Base-by-base conservation (phyloP, 64 coral and sea anemone species). In the Orbicella faveolata region DNA sequence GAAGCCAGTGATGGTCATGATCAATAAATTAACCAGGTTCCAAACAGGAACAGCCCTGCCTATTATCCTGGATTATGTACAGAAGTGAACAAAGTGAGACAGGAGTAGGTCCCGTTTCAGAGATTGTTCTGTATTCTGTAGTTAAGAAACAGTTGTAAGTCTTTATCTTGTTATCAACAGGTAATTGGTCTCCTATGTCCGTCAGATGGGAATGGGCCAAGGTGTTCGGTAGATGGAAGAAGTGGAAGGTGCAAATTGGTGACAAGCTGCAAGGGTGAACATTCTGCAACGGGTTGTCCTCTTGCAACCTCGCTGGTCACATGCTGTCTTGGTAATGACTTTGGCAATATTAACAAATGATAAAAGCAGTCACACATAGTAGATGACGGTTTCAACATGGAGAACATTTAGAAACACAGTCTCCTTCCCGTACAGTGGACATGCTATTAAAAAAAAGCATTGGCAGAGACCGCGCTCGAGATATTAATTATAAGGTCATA, bases 281-380 rank as follows among this genome's bases (percentile, higher is more conserved):
- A 79, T 35, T 67, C 79, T 11, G 34, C 54, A 19, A 44, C 73
- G 0, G 62, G 78, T 17, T 90, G 89, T 61, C 77, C 51, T 4
- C 44, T 48, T 61, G 79, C 48, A 63, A 65, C 89, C 8, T 55
- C 67, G 9, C 77, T 65, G n/a, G 75, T 90, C 55, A 35, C 72
- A 2, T 90, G 89, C 25, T 90, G 89, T 54, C 41, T 90, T 61
- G 89, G 89, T 90, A 90, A 90, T n/a, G 8, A 35, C 9, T 59
- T 59, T 48, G 44, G 44, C 44, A 5, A 48, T 48, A 48, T 3
- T 48, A 6, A 48, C 44, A 48, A 48, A 48, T 48, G 44, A 48
- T 48, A 48, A 48, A 48, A 48, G 44, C 44, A 48, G 44, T 48
- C 44, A 41, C 39, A 4, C 39, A 41, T 2, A 41, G 39, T 41